Evolutionary conservation across 2,113 vertebrate genomes (phyloP).

Genomic region (Gila orcuttii): DNA sequence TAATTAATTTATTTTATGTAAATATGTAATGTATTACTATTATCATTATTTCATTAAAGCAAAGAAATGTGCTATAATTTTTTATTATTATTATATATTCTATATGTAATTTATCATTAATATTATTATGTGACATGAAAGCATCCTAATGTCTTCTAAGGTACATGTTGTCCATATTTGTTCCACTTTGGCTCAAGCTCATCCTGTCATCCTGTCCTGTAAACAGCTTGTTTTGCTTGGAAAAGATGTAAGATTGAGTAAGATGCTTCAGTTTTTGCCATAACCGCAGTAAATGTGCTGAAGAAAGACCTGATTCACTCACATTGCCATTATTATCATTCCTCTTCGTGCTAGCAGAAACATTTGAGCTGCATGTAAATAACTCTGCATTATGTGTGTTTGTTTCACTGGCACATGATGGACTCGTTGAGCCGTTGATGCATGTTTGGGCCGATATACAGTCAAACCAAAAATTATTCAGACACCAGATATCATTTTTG

Average conservation of each 20-base stretch:
- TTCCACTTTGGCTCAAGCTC: neutral
- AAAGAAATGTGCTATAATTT: no score
- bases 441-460: neutral
- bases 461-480: no score
- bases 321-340: neutral
- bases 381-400: neutral
- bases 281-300: conserved; percentile 20
- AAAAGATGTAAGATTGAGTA: conserved; percentile 18
- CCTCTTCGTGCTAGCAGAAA: neutral
- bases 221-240: conserved; percentile 32
- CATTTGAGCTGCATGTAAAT: conserved; percentile 6
- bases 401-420: neutral
- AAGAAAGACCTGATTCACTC: conserved; percentile 10
- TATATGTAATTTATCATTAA: neutral
- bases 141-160: neutral
- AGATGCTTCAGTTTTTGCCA: conserved; percentile 7
- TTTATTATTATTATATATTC: no score
- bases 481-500: no score
- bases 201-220: neutral
- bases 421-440: neutral
- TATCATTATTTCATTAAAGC: neutral
- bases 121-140: neutral
- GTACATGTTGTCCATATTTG: neutral
- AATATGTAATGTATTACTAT: neutral
- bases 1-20: no score